Percentiles rank a stretch among this genome's conserved stretches.
Conservation (phyloP, 2,113 vertebrate genomes). For the Ginglymostoma cirratum region DNA sequence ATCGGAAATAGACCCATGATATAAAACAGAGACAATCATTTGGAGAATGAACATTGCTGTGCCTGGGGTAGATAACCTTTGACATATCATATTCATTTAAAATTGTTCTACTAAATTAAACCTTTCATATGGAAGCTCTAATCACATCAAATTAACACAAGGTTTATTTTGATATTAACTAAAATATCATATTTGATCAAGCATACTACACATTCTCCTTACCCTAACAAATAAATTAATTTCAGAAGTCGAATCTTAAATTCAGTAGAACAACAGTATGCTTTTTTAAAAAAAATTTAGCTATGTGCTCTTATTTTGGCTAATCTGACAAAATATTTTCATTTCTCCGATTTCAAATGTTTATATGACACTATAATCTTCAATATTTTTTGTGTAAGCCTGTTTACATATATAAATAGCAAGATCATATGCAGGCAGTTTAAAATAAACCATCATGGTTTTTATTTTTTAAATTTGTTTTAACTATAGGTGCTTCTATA, state of each 20-base stretch:
- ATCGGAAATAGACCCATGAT: background rate
- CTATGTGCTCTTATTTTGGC: constrained; percentile 8
- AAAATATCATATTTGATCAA: constrained; percentile 26
- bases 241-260: constrained; percentile 5
- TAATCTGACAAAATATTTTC: constrained; percentile 17
- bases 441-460: background rate
- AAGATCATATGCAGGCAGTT: constrained; percentile 29
- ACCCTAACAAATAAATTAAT: constrained; percentile 7
- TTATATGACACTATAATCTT: constrained; percentile 6
- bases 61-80: constrained; percentile 1
- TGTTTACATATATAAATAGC: background rate
- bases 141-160: constrained; percentile 36
- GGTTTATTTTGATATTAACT: constrained; percentile 24
- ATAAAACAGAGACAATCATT: background rate
- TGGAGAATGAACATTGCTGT: background rate
- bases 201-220: background rate
- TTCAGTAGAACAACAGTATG: constrained; percentile 26
- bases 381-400: background rate
- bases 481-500: constrained; percentile 28
- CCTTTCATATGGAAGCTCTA: background rate
- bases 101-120: constrained; percentile 38
- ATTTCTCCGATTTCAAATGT: background rate
- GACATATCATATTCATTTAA: constrained; percentile 17
- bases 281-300: background rate
- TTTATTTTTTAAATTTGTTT: constrained; percentile 36